Evolutionary conservation across 2,113 vertebrate genomes (phyloP).

Genomic region (human (Homo sapiens)): GRCh38 chr6:22932001-22932500

Average conservation of each 20-base stretch:
- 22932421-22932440: background rate
- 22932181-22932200: background rate
- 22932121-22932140: background rate
- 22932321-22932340: background rate
- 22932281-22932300: background rate
- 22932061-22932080: background rate
- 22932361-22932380: background rate
- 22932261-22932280: background rate
- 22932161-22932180: background rate
- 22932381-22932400: background rate
- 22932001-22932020: background rate
- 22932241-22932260: background rate
- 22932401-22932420: background rate
- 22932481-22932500: too few species aligned
- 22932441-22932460: background rate
- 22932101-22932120: background rate
- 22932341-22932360: background rate
- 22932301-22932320: background rate
- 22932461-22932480: too few species aligned
- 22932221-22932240: background rate
- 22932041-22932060: background rate
- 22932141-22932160: background rate
- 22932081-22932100: background rate
- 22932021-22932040: background rate
- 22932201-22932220: background rate